These are phyloP conservation scores for Amitus sp. DNA, from an alignment of 2,888 invertebrate genomes.

Conservation along the genomic window DNA sequence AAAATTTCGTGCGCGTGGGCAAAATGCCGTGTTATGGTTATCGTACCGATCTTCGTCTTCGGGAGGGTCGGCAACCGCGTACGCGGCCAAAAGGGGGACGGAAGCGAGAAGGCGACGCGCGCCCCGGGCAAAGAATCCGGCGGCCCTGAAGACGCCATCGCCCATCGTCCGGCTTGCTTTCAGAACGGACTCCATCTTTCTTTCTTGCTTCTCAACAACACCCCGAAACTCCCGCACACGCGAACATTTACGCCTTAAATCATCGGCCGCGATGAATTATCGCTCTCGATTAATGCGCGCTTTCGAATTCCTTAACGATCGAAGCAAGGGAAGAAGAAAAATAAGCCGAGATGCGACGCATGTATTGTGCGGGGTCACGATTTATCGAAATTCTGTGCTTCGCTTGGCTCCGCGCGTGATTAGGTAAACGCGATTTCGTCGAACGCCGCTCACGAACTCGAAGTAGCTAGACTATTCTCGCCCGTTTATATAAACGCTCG, in stretches of 20 bases:
- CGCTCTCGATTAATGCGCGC: neutral
- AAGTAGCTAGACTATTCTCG: constrained; percentile 45
- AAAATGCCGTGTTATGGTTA: too few species aligned
- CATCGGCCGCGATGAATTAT: neutral
- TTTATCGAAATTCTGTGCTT: neutral
- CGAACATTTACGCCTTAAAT: neutral
- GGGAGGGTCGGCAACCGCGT: constrained; percentile 37
- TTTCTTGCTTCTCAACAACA: constrained; percentile 2
- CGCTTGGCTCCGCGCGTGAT: neutral
- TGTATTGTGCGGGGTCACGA: too few species aligned
- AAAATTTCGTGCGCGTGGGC: constrained; percentile 52
- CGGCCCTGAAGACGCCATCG: constrained; percentile 57
- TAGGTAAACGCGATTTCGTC: constrained; percentile 25
- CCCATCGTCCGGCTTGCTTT: constrained; percentile 58
- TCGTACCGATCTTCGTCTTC: constrained; percentile 33
- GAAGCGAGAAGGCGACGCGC: constrained; percentile 56
- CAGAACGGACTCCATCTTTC: constrained; percentile 58
- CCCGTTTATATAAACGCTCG: constrained; percentile 56
- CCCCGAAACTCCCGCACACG: constrained; percentile 12
- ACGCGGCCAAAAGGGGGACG: constrained; percentile 57
- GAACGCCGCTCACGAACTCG: constrained; percentile 42
- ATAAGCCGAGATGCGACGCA: too few species aligned
- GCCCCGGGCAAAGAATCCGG: constrained; percentile 55
- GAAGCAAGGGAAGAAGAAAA: neutral
- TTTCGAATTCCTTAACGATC: neutral